Base-by-base conservation (phyloP, 2,113 vertebrate genomes). In the Lutjanus erythropterus region DNA sequence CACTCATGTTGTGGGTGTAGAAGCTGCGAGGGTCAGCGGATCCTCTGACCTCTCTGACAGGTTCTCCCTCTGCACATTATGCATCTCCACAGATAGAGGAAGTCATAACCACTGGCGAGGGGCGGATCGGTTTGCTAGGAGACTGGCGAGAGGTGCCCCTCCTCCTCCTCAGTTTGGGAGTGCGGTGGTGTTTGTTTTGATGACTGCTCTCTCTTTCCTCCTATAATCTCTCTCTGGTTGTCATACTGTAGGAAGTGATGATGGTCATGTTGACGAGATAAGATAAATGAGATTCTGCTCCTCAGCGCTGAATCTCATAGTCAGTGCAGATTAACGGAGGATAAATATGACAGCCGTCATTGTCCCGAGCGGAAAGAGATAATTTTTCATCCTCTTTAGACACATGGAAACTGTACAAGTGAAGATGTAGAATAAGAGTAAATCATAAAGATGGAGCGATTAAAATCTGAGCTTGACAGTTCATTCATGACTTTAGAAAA, bases 51-150 rank as follows among this genome's bases (percentile, higher is more conserved):
- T 52, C 25, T 71, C 67, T 87, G n/a, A 86, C 78, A 41, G n/a
- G 25, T 27, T 81, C 41, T 88, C 58, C 49, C 68, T 80, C 67
- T 85, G 65, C 62, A 53, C 59, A 2, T 44, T 46, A 42, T 29
- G 49, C 78, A 14, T 53, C 78, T 88, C 82, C 78, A 69, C 95
- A 97, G 96, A 94, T 95, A 87, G 94, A 95, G 84, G 96, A 97
- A 78, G 92, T 90, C 39, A 64, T 91, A 86, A 74, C 75, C 84
- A 93, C 93, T 75, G 89, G 91, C 53, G 96, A 96, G 88, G 95
- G 95, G 80, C 92, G 95, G 87, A 94, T 97, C 91, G 94, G 96
- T 90, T 90, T 97, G 85, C 85, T 98, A 81, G 97, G 96, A 90
- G 94, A 96, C 86, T 95, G 94, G 92, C 89, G 90, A 93, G 94